A percentile compares a stretch with the other conserved stretches of the same genome.
These are phyloP conservation scores for Tetraneura akinire DNA, from an alignment of 1,140 invertebrate genomes.

Conservation along the genomic window DNA sequence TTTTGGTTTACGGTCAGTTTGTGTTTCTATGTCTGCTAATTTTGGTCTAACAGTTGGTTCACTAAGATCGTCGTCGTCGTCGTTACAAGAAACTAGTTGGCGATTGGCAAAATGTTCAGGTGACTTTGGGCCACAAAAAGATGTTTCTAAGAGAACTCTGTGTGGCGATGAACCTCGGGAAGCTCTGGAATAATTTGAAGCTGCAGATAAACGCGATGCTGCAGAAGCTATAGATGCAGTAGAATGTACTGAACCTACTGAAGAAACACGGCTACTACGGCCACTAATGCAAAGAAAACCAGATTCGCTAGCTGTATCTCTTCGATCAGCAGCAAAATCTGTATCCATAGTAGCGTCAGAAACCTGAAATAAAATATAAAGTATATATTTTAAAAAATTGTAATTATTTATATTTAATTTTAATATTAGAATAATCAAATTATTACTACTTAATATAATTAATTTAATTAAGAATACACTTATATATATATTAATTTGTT, in stretches of 20 bases:
- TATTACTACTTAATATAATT: no score
- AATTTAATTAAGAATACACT: no score
- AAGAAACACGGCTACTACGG: slow-evolving; percentile 77
- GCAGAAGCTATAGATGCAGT: slow-evolving; percentile 56
- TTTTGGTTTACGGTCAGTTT: slow-evolving; percentile 34
- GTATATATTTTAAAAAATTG: not conserved
- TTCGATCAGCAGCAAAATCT: slow-evolving; percentile 60
- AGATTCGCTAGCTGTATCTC: slow-evolving; percentile 74
- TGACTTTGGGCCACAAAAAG: slow-evolving; percentile 81
- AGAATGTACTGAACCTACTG: slow-evolving; percentile 66
- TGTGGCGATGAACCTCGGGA: slow-evolving; percentile 82
- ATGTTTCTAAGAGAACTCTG: slow-evolving; percentile 84
- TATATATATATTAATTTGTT: no score
- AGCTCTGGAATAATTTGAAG: slow-evolving; percentile 65
- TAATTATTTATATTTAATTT: no score
- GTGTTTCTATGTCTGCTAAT: slow-evolving; percentile 36
- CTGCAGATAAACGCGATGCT: slow-evolving; percentile 61
- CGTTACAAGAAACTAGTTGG: slow-evolving; percentile 14
- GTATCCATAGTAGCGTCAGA: slow-evolving; percentile 50
- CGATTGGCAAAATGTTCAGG: slow-evolving; percentile 38
- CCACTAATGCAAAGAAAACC: slow-evolving; percentile 79
- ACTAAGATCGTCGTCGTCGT: slow-evolving; percentile 47
- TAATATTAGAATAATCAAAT: no score
- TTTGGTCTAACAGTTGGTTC: slow-evolving; percentile 41
- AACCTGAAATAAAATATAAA: slow-evolving; percentile 10